phyloP scores from a whole-genome alignment of 2,888 invertebrate genomes.

The Spisula solida region DNA sequence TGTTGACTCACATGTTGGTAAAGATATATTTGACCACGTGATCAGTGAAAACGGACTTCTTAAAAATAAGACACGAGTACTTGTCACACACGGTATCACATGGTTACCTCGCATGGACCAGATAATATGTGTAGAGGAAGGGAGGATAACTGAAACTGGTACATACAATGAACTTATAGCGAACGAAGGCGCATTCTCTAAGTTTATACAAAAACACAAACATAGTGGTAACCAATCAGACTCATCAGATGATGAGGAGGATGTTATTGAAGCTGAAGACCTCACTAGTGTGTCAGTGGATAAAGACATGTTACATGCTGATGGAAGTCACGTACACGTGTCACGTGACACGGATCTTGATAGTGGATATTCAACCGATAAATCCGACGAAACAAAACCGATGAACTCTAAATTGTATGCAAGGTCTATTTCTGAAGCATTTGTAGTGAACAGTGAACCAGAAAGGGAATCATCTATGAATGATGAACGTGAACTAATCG shows the following conservation, averaged over 20 bases:
- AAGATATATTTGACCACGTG: conserved; percentile 46
- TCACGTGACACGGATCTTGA: not conserved
- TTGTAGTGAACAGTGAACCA: conserved; percentile 1
- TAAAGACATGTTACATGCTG: not conserved
- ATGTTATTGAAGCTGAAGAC: conserved; percentile 45
- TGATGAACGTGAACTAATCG: not conserved
- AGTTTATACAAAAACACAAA: conserved; percentile 88
- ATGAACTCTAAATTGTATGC: not conserved
- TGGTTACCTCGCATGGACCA: conserved; percentile 96
- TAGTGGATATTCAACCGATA: not conserved
- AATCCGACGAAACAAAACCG: not conserved
- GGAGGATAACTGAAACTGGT: conserved; percentile 95
- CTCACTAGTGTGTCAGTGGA: not conserved
- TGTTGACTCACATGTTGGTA: conserved; percentile 56
- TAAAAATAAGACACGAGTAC: conserved; percentile 91
- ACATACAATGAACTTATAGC: conserved; percentile 95
- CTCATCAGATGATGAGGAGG: conserved; percentile 86
- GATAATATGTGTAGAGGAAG: conserved; percentile 95
- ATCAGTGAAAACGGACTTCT: conserved; percentile 47
- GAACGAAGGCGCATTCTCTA: conserved; percentile 90
- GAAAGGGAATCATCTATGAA: not conserved
- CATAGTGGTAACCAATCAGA: conserved; percentile 85
- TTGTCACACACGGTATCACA: conserved; percentile 98
- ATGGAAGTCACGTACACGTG: not conserved
- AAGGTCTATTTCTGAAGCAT: conserved; percentile 40